These are phyloP conservation scores for Gastracanthus pulcherrimus DNA, from an alignment of 2,888 invertebrate genomes.

Conservation along the genomic window DNA sequence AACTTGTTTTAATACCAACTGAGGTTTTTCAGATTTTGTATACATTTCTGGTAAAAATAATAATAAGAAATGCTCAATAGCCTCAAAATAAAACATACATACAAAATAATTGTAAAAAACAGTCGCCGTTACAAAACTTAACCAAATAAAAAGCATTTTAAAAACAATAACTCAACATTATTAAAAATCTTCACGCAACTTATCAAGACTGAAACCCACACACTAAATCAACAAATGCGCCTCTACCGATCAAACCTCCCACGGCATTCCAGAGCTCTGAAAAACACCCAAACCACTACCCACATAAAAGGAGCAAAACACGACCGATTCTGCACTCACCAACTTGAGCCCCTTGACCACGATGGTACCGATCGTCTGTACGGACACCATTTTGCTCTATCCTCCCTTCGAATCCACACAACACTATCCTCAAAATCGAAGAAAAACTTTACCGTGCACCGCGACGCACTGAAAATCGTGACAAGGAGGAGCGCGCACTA, in stretches of 20 bases:
- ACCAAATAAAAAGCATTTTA: no score
- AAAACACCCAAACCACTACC: not conserved
- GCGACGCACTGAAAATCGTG: not conserved
- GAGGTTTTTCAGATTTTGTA: no score
- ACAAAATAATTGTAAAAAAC: no score
- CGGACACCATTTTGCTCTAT: conserved; percentile 84
- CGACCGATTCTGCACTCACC: conserved; percentile 80
- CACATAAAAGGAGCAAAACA: not conserved
- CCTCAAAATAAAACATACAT: no score
- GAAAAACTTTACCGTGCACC: not conserved
- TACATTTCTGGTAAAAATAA: no score
- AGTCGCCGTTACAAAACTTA: no score
- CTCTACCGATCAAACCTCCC: not conserved
- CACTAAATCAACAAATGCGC: not conserved
- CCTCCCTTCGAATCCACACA: not conserved
- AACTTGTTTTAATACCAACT: no score
- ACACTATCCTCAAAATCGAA: not conserved
- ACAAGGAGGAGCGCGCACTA: not conserved
- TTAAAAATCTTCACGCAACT: not conserved
- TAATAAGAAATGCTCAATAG: no score
- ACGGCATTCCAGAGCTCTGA: not conserved
- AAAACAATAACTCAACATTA: no score
- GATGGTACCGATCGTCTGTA: conserved; percentile 89
- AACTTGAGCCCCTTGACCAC: conserved; percentile 90
- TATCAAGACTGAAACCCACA: not conserved